Evolutionary conservation across 2,113 vertebrate genomes (phyloP).

Genomic region (Oncorhynchus kisutch): DNA sequence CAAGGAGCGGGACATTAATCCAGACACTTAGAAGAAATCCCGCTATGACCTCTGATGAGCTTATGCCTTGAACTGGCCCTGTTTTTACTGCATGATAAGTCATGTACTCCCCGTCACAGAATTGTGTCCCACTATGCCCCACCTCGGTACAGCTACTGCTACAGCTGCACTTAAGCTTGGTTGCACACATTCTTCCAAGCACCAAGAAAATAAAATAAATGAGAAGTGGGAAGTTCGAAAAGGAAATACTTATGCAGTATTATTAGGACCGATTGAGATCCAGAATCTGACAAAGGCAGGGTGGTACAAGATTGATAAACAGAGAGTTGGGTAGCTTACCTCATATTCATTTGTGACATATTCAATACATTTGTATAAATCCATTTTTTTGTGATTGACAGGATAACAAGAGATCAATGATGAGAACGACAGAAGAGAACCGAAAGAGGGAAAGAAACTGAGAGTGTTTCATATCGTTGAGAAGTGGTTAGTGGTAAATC

Average conservation of each 20-base stretch:
- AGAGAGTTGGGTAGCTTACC: not conserved
- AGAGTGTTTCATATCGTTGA: constrained; percentile 20
- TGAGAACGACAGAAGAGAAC: constrained; percentile 44
- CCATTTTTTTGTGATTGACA: not conserved
- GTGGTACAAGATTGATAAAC: not conserved
- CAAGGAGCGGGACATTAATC: too few species aligned
- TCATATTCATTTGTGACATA: too few species aligned
- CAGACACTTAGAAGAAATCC: too few species aligned
- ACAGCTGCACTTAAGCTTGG: constrained; percentile 56
- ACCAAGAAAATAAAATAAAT: constrained; percentile 66
- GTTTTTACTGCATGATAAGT: too few species aligned
- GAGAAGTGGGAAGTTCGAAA: constrained; percentile 83
- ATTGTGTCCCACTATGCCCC: constrained; percentile 4
- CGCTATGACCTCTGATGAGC: too few species aligned
- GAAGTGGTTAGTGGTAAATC: constrained; percentile 31
- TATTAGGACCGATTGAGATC: constrained; percentile 70
- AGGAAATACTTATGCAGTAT: constrained; percentile 83
- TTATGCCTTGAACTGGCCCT: too few species aligned
- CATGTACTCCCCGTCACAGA: too few species aligned
- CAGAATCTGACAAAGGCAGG: constrained; percentile 43
- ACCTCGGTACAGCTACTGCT: too few species aligned
- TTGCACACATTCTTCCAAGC: constrained; percentile 70
- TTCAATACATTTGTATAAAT: not conserved
- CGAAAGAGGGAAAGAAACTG: constrained; percentile 50
- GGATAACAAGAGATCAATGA: not conserved